Evolutionary conservation across 2,888 invertebrate species (phyloP), one percentile per base, ranked within the genome.

Genomic region (Xanthorhoe spadicearia): DNA sequence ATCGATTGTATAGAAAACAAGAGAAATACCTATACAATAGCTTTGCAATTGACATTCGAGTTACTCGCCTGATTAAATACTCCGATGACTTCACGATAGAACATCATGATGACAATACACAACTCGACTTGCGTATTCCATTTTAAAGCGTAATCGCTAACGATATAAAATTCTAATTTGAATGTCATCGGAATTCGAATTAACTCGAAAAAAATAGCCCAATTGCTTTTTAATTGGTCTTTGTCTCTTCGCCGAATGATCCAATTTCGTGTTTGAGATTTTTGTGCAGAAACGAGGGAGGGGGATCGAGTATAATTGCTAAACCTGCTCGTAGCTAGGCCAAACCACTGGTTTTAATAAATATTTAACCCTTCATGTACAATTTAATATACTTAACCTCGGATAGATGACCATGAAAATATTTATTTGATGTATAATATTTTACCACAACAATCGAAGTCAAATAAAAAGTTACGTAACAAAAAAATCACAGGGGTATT

Each of bases 31-130:
- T 85, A 81, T 84, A 82, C 79, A 83, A 82, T 82, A 82, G 78
- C 74, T 77, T 74, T 79, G 78, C 75, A 83, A 84, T 83, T 84
- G 86, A 84, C 86, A 83, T 74, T 72, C 75, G 74, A 74, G 76
- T 61, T 81, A 82, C 85, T 84, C 75, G 79, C 74, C 68, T 66
- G 74, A 74, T 76, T 82, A 82, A 78, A 81, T 77, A 76, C 76
- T 81, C 73, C 83, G 86, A 86, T 89, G 89, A 89, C 84, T 88
- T 89, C 89, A 89, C 70, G 77, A 80, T 77, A 23, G 75, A 76
- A 78, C 82, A 83, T 83, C 85, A 83, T 79, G 78, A 52, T 73
- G 75, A 75, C 86, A 85, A 85, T 83, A 78, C 84, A 83, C 80
- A 79, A 76, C 83, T 48, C 46, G 46, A 46, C 48, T 48, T 15